Evolutionary conservation across 2,888 invertebrate genomes (phyloP).

Genomic region (Acrobasis repandana): DNA sequence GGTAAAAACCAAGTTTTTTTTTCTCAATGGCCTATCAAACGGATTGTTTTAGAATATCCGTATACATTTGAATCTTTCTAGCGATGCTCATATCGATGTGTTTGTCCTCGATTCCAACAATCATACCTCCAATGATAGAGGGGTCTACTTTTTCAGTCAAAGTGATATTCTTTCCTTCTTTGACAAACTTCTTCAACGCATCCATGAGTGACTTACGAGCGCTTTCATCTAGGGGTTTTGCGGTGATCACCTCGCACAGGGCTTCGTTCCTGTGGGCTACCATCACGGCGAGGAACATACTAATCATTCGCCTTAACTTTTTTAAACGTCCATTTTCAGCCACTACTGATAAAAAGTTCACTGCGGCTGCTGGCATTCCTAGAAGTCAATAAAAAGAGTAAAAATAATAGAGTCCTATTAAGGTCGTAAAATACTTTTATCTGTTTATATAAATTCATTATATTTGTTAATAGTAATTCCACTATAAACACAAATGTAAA

Average conservation of each 20-base stretch:
- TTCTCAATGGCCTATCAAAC: constrained; percentile 36
- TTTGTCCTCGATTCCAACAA: constrained; percentile 69
- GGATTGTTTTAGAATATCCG: constrained; percentile 56
- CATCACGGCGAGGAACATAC: constrained; percentile 60
- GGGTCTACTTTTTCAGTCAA: constrained; percentile 63
- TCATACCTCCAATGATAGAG: constrained; percentile 64
- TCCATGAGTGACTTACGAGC: constrained; percentile 48
- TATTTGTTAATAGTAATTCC: no score
- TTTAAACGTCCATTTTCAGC: constrained; percentile 70
- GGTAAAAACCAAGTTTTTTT: background rate
- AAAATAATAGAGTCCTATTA: background rate
- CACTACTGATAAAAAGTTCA: constrained; percentile 60
- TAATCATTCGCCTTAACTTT: constrained; percentile 57
- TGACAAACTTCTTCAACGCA: constrained; percentile 56
- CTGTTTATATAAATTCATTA: no score
- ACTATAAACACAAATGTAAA: no score
- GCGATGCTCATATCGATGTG: constrained; percentile 68
- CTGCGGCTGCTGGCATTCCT: constrained; percentile 60
- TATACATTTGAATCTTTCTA: constrained; percentile 61
- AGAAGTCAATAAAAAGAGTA: constrained; percentile 17
- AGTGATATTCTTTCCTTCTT: constrained; percentile 57
- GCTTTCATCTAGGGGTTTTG: constrained; percentile 54
- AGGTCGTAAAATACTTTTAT: no score
- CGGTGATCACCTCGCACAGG: constrained; percentile 69
- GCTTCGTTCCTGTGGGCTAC: constrained; percentile 68